Evolutionary conservation across 92 coral and sea anemone genomes (phyloP), one percentile per base, ranked within the genome.

Genomic region (Palythoa heliodiscus): DNA sequence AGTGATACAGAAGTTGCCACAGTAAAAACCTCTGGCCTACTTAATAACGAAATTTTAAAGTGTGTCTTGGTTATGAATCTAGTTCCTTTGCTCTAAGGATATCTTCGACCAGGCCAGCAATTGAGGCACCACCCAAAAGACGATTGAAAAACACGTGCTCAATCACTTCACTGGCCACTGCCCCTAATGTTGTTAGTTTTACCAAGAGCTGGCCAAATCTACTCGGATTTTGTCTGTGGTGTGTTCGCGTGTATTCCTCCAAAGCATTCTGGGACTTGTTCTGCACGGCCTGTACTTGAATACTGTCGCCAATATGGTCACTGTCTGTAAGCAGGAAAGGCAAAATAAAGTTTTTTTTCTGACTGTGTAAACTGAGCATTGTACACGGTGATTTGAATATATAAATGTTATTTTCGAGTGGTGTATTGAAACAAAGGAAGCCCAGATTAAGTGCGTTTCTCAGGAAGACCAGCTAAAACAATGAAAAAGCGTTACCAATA

Each of bases 221-320:
- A 54, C 93, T 92, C 14, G 97, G 95, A 11, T 88, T 71, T 16
- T 91, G 92, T 4, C 91, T 89, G 17, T 83, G 89, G 83, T 92
- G 88, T 13, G 93, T 85, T 39, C 93, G 93, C 9, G 92, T 90
- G 78, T 97, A 93, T 20, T 97, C 99, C 72, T 97, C 99, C 57
- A 97, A 83, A 11, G 99, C 99, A 77, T 95, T 95, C 75, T 95
- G 98, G 17, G 98, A 93, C 90, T 97, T 97, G 84, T 97, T 97
- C 69, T 97, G 99, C 50, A 95, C 93, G 6, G 98, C 99, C 88
- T 97, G 99, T 8, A 97, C 92, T 78, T 97, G 99, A 39, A 95
- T 90, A 23, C 93, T 87, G 83, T 97, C 99, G 0, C 95, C 88
- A 40, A 97, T 89, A 40, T 93, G 98, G 61, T 97, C 99, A 40